Base-by-base conservation (phyloP, 2,113 vertebrate genomes). In the Podarcis cretensis region DNA sequence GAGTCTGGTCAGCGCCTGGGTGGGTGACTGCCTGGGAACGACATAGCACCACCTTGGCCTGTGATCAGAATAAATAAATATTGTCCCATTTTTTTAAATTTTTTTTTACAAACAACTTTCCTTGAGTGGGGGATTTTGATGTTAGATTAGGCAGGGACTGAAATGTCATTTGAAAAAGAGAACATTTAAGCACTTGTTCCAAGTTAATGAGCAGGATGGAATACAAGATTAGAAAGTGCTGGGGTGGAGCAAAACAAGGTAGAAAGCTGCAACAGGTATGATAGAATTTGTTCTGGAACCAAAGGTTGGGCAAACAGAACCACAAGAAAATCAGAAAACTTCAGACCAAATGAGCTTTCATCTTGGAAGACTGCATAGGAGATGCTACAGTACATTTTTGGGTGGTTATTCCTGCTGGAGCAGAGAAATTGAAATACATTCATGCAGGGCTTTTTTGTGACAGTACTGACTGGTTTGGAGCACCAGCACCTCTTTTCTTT, bases 381-480 rank as follows among this genome's bases (percentile, higher is more conserved):
- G 89, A 0, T 87, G 57, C n/a, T 68, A 9, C 83, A 57, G 48
- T 12, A 91, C 54, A 71, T 93, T 91, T 83, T 43, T 40, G 32
- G 76, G 1, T 57, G 84, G 87, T 75, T 32, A 59, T 84, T 85
- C 32, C 68, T 32, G 89, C 57, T 68, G 86, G 37, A 87, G 81
- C 81, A n/a, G 57, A 87, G 48, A 27, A 63, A 54, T 66, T 1
- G 57, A 89, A 80, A 35, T 93, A 83, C 90, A 90, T 90, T 95
- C 48, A 54, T 12, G 48, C 48, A 54, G 48, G 48, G 48, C 48
- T 54, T 54, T 54, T 54, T 54, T 54, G 48, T 54, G 48, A 54
- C 48, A 54, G 48, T 54, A 54, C 2, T 54, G 2, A 54, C 48
- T 54, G 9, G 48, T 54, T 54, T 54, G 48, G 9, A 12, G 48